These are phyloP conservation scores for Chorisops tibialis DNA, from an alignment of 2,888 invertebrate genomes.

Conservation along the genomic window DNA sequence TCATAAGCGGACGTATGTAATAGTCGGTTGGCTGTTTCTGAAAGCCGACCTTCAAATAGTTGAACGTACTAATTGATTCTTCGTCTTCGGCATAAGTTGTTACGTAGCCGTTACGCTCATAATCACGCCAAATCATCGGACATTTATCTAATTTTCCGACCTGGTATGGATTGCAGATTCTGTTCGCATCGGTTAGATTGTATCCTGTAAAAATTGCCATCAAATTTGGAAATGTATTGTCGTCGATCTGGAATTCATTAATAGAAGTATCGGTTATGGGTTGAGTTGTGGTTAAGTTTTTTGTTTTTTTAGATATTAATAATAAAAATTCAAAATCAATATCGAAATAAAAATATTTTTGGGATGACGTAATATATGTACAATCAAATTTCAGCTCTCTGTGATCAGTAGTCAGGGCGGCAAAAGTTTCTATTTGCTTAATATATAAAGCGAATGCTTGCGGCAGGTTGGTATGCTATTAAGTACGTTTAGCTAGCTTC, in stretches of 20 bases:
- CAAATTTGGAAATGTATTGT: slow-evolving; percentile 81
- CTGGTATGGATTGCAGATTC: slow-evolving; percentile 50
- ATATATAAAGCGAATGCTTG: too few relatives aligned
- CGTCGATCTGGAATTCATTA: slow-evolving; percentile 58
- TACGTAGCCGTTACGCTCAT: slow-evolving; percentile 62
- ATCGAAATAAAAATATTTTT: too few relatives aligned
- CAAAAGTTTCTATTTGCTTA: too few relatives aligned
- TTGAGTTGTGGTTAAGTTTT: too few relatives aligned
- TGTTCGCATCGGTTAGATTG: slow-evolving; percentile 50
- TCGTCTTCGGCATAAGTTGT: slow-evolving; percentile 74
- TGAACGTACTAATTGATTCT: slow-evolving; percentile 60
- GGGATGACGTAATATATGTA: too few relatives aligned
- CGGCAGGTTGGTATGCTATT: too few relatives aligned
- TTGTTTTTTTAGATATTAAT: too few relatives aligned
- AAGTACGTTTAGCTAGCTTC: too few relatives aligned
- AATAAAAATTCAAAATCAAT: too few relatives aligned
- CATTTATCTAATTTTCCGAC: slow-evolving; percentile 61
- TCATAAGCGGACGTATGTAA: slow-evolving; percentile 66
- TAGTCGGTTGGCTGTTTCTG: slow-evolving; percentile 68
- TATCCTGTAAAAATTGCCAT: slow-evolving; percentile 72
- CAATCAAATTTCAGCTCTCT: too few relatives aligned
- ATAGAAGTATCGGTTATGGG: too few relatives aligned
- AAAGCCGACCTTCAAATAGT: slow-evolving; percentile 66
- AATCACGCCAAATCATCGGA: slow-evolving; percentile 70
- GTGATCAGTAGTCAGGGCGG: too few relatives aligned